Evolutionary conservation across 2,888 invertebrate genomes (phyloP).

Genomic region (Hydropsyche betteni): DNA sequence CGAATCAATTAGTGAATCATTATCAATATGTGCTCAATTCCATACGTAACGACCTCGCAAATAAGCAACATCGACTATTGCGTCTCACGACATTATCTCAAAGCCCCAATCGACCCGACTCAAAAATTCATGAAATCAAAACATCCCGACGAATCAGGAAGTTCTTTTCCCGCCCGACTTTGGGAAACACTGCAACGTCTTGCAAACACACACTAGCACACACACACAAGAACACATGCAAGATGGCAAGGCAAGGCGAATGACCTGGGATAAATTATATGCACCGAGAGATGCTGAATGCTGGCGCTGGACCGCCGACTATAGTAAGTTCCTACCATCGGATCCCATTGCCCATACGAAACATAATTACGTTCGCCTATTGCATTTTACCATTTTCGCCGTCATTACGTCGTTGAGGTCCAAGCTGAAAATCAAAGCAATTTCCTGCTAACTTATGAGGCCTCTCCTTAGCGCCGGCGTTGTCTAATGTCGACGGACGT

Average conservation of each 20-base stretch:
- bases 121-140: too few species aligned
- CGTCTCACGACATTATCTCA: too few species aligned
- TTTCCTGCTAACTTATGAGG: background rate
- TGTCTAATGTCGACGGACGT: too few species aligned
- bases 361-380: constrained; percentile 10
- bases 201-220: background rate
- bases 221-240: constrained; percentile 29
- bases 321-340: constrained; percentile 22
- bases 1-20: too few species aligned
- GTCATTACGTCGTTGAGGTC: background rate
- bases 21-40: too few species aligned
- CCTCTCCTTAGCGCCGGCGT: background rate
- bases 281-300: constrained; percentile 39
- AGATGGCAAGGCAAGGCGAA: constrained; percentile 37
- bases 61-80: too few species aligned
- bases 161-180: background rate
- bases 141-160: too few species aligned
- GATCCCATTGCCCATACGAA: constrained; percentile 27
- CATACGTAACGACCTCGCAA: too few species aligned
- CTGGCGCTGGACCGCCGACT: constrained; percentile 37
- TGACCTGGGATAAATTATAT: constrained; percentile 42
- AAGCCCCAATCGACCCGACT: too few species aligned
- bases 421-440: too few species aligned
- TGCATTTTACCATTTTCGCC: constrained; percentile 13
- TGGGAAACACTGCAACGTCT: constrained; percentile 19